A percentile compares a stretch with the other conserved stretches of the same genome.
Evolutionary conservation across 1,140 invertebrate species (phyloP).

Genomic region (Bathynomus jamesi): DNA sequence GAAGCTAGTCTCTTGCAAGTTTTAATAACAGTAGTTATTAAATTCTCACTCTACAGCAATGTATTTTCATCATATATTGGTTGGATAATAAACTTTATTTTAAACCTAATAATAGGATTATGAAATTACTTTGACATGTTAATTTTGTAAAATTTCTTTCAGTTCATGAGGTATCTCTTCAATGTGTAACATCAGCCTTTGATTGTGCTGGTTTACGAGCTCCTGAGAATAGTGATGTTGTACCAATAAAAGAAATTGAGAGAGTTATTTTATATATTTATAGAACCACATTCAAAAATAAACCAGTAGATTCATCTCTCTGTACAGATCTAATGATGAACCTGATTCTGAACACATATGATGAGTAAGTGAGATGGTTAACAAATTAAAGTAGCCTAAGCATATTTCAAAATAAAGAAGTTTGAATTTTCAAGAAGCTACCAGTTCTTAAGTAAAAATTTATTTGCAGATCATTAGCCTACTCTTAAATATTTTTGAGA

Average conservation of each 20-base stretch:
- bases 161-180: slow-evolving; percentile 25
- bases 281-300: slow-evolving; percentile 17
- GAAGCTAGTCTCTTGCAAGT: no score
- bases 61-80: no score
- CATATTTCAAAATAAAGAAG: neutral
- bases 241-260: slow-evolving; percentile 22
- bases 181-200: slow-evolving; percentile 22
- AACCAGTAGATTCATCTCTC: slow-evolving; percentile 50
- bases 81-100: no score
- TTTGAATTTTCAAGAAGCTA: no score
- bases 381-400: neutral
- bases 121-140: no score
- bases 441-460: no score
- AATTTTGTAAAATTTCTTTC: slow-evolving; percentile 40
- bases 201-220: slow-evolving; percentile 7
- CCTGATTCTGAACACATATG: slow-evolving; percentile 56
- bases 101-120: no score
- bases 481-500: no score
- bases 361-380: slow-evolving; percentile 48
- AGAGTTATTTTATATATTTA: slow-evolving; percentile 13
- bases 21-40: no score
- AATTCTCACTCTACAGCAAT: no score
- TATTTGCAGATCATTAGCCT: no score
- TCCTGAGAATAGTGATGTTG: slow-evolving; percentile 18
- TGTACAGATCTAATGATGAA: slow-evolving; percentile 53